These are phyloP conservation scores for Conomelus anceps DNA, from an alignment of 2,888 invertebrate species.

Conservation along the genomic window DNA sequence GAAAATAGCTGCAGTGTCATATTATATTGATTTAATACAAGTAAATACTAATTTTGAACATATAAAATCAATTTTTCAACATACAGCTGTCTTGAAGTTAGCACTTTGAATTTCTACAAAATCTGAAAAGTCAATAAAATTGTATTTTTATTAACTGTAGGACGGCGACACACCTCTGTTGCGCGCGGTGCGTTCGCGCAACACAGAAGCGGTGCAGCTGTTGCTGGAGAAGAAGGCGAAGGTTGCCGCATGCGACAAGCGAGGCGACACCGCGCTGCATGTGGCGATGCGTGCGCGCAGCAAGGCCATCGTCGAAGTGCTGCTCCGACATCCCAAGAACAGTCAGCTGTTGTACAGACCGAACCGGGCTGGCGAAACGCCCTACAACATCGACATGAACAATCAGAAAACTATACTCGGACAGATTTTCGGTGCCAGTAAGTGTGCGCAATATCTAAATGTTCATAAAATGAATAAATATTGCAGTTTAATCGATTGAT, in stretches of 20 bases:
- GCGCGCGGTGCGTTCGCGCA: constrained; percentile 83
- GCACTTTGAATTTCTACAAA: too few species aligned
- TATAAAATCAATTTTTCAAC: too few species aligned
- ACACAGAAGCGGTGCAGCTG: constrained; percentile 84
- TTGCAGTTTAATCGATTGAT: too few species aligned
- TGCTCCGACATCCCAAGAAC: constrained; percentile 91
- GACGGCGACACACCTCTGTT: constrained; percentile 92
- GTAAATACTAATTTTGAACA: too few species aligned
- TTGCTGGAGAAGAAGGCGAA: constrained; percentile 87
- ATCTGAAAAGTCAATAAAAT: too few species aligned
- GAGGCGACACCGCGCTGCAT: constrained; percentile 92
- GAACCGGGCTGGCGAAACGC: constrained; percentile 91
- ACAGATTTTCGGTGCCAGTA: constrained; percentile 89
- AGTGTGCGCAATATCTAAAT: constrained; percentile 37
- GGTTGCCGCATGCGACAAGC: constrained; percentile 81
- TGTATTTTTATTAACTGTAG: constrained; percentile 41
- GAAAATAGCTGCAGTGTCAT: too few species aligned
- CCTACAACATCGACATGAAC: constrained; percentile 93
- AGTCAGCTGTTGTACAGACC: constrained; percentile 90
- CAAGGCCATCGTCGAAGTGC: constrained; percentile 45
- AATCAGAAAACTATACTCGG: constrained; percentile 92
- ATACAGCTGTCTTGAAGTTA: too few species aligned
- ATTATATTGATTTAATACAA: too few species aligned
- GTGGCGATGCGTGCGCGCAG: constrained; percentile 80
- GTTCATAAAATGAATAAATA: too few species aligned